Evolutionary conservation across 2,113 vertebrate species (phyloP).

Genomic region (Bos taurus): ARS-UCD2.0 NC_037344.1:24469001-24469500

Average conservation of each 20-base stretch:
- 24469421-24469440: neutral
- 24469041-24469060: too few species aligned
- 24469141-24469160: neutral
- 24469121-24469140: neutral
- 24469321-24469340: neutral
- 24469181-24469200: neutral
- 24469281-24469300: neutral
- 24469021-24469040: too few species aligned
- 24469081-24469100: neutral
- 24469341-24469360: neutral
- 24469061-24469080: neutral
- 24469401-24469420: neutral
- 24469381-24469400: neutral
- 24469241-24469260: neutral
- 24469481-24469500: neutral
- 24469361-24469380: neutral
- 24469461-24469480: neutral
- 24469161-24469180: neutral
- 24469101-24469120: neutral
- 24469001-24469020: too few species aligned
- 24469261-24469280: neutral
- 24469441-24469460: neutral
- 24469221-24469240: neutral
- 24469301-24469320: neutral
- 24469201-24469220: accelerated